Conservation (phyloP, 2,113 vertebrate genomes). For the Anser cygnoides region DNA sequence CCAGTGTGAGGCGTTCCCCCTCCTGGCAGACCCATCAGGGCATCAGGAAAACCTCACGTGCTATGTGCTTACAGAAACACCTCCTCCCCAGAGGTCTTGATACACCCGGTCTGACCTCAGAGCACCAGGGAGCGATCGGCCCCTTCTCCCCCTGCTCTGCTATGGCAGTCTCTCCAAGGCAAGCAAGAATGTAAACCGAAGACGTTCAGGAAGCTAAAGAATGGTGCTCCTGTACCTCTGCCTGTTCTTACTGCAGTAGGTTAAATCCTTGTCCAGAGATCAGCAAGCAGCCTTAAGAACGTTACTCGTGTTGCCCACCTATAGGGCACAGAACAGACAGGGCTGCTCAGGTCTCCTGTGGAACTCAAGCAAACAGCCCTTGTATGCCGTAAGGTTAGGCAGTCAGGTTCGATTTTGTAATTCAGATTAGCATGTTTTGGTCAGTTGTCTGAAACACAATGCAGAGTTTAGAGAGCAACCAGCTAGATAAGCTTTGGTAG, state of each 20-base stretch:
- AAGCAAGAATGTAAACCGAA: accelerated
- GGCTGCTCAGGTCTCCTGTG: accelerated
- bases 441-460: background rate
- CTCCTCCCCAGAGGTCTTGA: background rate
- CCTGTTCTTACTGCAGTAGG: background rate
- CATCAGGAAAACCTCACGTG: background rate
- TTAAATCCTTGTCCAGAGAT: background rate
- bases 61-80: background rate
- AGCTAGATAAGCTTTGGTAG: background rate
- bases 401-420: background rate
- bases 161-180: accelerated
- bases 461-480: background rate
- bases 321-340: background rate
- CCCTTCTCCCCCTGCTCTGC: background rate
- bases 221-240: background rate
- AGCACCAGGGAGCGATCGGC: background rate
- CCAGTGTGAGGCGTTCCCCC: background rate
- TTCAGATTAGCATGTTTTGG: background rate
- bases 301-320: background rate
- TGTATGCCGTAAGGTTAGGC: accelerated
- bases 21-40: background rate
- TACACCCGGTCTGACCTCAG: background rate
- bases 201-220: background rate
- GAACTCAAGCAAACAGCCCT: accelerated
- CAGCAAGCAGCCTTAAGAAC: background rate